A percentile compares a stretch with the other conserved stretches of the same genome.
Evolutionary conservation across 2,797 vertebrate genomes (phyloP).

Genomic region (Anas acuta): DNA sequence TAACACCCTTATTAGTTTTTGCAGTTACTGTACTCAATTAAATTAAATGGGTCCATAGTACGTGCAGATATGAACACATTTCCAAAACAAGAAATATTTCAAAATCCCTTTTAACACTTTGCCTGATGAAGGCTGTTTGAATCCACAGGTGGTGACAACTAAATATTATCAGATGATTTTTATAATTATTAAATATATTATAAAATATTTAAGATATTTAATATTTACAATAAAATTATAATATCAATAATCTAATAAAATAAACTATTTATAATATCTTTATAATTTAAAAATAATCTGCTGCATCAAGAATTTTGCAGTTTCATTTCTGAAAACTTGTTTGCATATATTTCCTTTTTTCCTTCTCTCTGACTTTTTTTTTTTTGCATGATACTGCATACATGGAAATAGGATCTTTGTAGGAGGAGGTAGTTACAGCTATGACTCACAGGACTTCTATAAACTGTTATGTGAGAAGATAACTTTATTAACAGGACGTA

Average conservation of each 20-base stretch:
- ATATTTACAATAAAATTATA: too few species aligned
- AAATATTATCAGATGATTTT: too few species aligned
- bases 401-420: neutral
- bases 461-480: neutral
- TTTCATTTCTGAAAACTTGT: neutral
- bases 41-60: neutral
- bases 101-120: neutral
- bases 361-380: fast-evolving
- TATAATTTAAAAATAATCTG: neutral
- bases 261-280: too few species aligned
- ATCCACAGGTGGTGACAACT: neutral
- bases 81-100: neutral
- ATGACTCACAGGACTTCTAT: neutral
- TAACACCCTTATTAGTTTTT: neutral
- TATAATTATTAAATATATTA: too few species aligned
- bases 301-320: neutral
- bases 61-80: neutral
- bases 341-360: neutral
- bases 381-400: too few species aligned
- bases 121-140: neutral
- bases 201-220: too few species aligned
- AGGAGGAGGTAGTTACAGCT: neutral
- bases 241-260: too few species aligned
- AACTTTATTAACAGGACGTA: neutral
- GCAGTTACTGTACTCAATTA: neutral